phyloP scores from a whole-genome alignment of 2,113 vertebrate genomes.

The Telmatochromis brichardi region DNA sequence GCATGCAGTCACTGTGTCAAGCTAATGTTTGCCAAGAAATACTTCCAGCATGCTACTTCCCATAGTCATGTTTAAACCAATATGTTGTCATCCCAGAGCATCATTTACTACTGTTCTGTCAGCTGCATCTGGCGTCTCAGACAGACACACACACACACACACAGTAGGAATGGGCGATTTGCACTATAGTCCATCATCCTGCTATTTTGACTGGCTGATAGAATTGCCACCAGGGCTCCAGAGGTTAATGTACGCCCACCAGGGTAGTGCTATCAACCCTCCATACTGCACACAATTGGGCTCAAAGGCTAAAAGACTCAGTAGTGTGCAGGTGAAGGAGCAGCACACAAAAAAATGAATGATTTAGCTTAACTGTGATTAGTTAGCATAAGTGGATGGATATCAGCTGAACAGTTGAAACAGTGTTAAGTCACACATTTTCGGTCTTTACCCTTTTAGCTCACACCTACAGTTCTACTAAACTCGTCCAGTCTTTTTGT shows the following conservation, averaged over 20 bases:
- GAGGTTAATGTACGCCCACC: not conserved
- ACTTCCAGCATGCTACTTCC: not conserved
- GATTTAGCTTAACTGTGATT: not conserved
- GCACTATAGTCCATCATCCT: not conserved
- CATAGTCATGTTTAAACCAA: not conserved
- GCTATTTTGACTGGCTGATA: not conserved
- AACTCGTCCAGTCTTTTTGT: not conserved
- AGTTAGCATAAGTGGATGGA: not conserved
- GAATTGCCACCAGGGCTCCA: not conserved
- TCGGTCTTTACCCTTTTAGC: not conserved
- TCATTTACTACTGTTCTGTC: not conserved
- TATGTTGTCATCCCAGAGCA: not conserved
- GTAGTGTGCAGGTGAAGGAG: not conserved
- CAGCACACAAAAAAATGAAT: not conserved
- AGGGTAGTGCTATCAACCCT: not conserved
- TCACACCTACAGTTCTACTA: not conserved
- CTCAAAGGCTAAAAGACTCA: not conserved
- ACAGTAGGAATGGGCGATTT: rapidly evolving
- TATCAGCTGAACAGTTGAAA: not conserved
- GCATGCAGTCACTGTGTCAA: not conserved
- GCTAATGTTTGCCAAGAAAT: not conserved
- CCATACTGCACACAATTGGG: not conserved
- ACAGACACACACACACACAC: not conserved
- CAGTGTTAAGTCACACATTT: not conserved
- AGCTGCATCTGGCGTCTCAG: not conserved